Conservation (phyloP, 2,113 vertebrate genomes). For the Shinisaurus crocodilurus region DNA sequence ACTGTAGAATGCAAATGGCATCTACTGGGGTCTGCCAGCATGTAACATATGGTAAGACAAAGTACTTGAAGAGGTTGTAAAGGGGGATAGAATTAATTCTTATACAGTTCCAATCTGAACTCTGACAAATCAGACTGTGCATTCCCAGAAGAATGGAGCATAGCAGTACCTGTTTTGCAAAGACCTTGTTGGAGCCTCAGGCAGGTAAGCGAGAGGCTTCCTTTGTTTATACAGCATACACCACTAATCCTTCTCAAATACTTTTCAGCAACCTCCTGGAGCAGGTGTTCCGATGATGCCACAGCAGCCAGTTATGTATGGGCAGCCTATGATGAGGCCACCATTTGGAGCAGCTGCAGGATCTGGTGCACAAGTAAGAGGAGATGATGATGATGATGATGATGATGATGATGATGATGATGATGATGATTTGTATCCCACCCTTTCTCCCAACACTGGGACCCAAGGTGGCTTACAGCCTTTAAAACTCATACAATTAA, state of each 20-base stretch:
- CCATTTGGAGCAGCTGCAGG: slow-evolving; percentile 85
- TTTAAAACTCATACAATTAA: no score
- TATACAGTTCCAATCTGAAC: neutral
- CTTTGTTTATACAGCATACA: neutral
- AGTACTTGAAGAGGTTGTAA: neutral
- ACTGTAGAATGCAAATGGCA: neutral
- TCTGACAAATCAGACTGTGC: neutral
- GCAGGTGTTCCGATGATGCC: slow-evolving; percentile 92
- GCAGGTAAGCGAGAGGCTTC: neutral
- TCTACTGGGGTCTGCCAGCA: neutral
- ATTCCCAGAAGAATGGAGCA: neutral
- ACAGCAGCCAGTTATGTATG: slow-evolving; percentile 91
- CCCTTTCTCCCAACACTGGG: no score
- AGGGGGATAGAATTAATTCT: neutral
- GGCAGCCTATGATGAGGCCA: slow-evolving; percentile 97
- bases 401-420: no score
- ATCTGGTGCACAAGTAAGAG: slow-evolving; percentile 86
- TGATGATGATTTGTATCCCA: no score
- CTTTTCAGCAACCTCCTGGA: slow-evolving; percentile 83
- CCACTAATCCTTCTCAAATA: neutral
- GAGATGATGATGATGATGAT: no score
- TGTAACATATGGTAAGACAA: neutral
- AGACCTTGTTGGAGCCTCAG: neutral
- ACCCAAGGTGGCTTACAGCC: no score
- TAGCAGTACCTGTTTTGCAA: neutral